Conservation (phyloP, 2,888 invertebrate species). For the Pherbina coryleti region DNA sequence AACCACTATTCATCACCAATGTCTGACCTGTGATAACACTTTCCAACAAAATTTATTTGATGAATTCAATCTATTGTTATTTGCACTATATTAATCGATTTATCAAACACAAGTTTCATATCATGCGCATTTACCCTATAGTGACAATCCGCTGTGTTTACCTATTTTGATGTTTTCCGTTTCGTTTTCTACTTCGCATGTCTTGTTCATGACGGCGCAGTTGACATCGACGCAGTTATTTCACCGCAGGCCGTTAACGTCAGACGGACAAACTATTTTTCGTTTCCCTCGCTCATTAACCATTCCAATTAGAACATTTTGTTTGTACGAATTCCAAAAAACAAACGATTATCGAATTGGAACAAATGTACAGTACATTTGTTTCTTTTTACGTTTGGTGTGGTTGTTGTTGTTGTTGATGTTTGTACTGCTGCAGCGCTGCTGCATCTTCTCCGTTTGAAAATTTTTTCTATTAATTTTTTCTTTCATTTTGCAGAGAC, state of each 20-base stretch:
- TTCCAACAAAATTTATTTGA: too few relatives aligned
- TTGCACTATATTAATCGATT: too few relatives aligned
- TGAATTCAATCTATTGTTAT: too few relatives aligned
- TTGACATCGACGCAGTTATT: background rate
- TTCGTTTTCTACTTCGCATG: background rate
- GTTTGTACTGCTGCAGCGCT: background rate
- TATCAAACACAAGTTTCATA: too few relatives aligned
- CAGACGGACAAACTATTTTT: background rate
- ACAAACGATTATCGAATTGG: conserved; percentile 1
- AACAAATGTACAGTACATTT: background rate
- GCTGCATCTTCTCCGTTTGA: background rate
- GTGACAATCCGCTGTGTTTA: background rate
- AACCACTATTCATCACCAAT: too few relatives aligned
- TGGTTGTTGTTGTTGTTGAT: background rate
- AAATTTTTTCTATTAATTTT: background rate
- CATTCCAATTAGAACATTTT: conserved; percentile 15
- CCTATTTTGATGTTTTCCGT: background rate
- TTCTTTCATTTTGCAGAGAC: conserved; percentile 15
- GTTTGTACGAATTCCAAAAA: background rate
- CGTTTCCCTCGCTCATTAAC: background rate
- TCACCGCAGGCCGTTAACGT: background rate
- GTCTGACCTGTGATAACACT: too few relatives aligned
- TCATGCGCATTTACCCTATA: conserved; percentile 3
- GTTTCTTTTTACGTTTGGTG: background rate
- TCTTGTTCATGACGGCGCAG: background rate